Evolutionary conservation across 2,113 vertebrate species (phyloP).

Genomic region (Nematolebias whitei): DNA sequence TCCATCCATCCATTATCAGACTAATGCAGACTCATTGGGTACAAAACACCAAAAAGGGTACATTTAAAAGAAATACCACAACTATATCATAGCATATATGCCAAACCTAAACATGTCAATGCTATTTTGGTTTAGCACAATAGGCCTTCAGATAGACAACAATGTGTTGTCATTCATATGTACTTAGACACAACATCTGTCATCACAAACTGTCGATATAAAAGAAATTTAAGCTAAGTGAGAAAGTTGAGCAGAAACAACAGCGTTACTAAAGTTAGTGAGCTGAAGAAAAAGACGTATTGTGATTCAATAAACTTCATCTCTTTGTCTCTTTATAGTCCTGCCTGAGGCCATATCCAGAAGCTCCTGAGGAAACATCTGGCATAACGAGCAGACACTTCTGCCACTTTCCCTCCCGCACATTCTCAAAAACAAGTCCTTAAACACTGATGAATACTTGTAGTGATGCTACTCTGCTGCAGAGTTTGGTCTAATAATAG

Average conservation of each 20-base stretch:
- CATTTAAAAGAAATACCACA: too few relatives aligned
- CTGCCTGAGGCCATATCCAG: constrained; percentile 45
- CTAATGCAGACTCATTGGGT: too few relatives aligned
- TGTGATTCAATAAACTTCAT: constrained; percentile 58
- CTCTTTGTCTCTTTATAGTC: constrained; percentile 56
- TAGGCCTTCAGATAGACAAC: too few relatives aligned
- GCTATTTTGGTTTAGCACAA: too few relatives aligned
- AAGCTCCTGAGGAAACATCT: constrained; percentile 74
- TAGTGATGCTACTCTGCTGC: constrained; percentile 10
- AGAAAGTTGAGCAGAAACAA: not conserved
- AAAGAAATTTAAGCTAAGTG: constrained; percentile 4
- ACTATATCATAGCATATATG: too few relatives aligned
- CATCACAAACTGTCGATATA: not conserved
- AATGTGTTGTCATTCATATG: too few relatives aligned
- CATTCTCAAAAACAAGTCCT: constrained; percentile 39
- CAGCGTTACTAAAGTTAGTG: constrained; percentile 10
- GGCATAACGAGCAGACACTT: constrained; percentile 57
- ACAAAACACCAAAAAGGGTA: too few relatives aligned
- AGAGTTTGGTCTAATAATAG: constrained; percentile 23
- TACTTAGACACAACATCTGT: too few relatives aligned
- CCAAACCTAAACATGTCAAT: too few relatives aligned
- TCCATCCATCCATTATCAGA: too few relatives aligned
- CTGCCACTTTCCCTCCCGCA: constrained; percentile 46
- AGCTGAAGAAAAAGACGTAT: constrained; percentile 42
- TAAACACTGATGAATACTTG: constrained; percentile 27